Evolutionary conservation across 2,888 invertebrate species (phyloP), one percentile per base, ranked within the genome.

Genomic region (Spodoptera littoralis): DNA sequence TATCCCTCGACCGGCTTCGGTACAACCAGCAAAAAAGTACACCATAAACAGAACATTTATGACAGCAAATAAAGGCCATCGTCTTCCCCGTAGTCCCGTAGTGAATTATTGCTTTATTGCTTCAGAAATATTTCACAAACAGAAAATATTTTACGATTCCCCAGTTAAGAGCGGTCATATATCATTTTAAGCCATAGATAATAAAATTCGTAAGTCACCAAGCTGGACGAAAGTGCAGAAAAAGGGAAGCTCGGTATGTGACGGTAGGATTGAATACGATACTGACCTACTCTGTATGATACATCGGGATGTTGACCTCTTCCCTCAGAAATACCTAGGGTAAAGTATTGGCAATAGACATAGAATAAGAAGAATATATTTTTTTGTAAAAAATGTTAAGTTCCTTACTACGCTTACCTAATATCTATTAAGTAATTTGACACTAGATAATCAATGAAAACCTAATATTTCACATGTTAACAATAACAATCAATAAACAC

Each of bases 71-170:
- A 94, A 94, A 94, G 90, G 89, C 87, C 87, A 91, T 89, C 91
- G 90, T 92, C 92, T 94, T 92, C 92, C 90, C 92, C 92, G 93
- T 91, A 92, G 92, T 90, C 92, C 90, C 91, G 91, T 93, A 93
- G 93, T 94, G 94, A 94, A 92, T 94, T 94, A 94, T 94, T 94
- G 94, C 94, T 94, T 94, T 94, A 94, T 94, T 94, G 94, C 94
- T 88, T 93, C 93, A 92, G 94, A 93, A 94, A 94, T 94, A 94
- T 94, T 94, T 93, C 92, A 93, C 94, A 94, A 94, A 94, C 94
- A 93, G 94, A 94, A 94, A 94, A 94, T 93, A 94, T 94, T 94
- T 94, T 94, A 94, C 93, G 94, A 94, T 94, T 92, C 93, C 88
- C 92, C 91, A 93, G 91, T 94, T 94, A 93, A 94, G 92, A 92